Conservation (phyloP, 2,888 invertebrate genomes). For the Chloroclystis v-ata region DNA sequence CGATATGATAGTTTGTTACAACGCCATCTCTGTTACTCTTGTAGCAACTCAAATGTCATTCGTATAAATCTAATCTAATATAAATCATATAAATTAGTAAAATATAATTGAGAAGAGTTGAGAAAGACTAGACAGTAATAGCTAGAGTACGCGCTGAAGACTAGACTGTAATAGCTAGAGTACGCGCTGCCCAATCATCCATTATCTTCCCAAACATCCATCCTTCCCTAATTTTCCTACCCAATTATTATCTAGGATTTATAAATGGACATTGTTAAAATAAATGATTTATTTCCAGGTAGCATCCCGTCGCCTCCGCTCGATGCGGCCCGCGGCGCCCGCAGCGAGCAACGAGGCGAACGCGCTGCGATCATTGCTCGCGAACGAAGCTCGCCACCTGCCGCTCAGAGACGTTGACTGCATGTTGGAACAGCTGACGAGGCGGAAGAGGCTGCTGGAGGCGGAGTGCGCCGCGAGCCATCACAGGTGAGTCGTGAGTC, state of each 20-base stretch:
- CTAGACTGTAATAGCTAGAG: no score
- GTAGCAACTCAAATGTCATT: no score
- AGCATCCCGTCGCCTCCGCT: slow-evolving; percentile 81
- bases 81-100: no score
- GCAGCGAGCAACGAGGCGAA: slow-evolving; percentile 43
- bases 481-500: slow-evolving; percentile 67
- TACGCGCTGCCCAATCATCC: no score
- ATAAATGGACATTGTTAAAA: not conserved
- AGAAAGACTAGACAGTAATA: no score
- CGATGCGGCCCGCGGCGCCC: slow-evolving; percentile 18
- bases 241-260: no score
- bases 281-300: slow-evolving; percentile 45
- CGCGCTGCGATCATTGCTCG: slow-evolving; percentile 79
- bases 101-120: no score
- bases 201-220: no score
- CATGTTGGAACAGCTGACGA: slow-evolving; percentile 87
- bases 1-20: slow-evolving; percentile 77
- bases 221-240: no score
- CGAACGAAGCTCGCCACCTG: slow-evolving; percentile 83
- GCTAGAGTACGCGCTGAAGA: no score
- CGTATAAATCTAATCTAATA: no score
- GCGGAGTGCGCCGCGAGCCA: slow-evolving; percentile 89
- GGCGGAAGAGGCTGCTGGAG: slow-evolving; percentile 87
- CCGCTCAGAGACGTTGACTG: slow-evolving; percentile 88
- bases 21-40: no score